Base-by-base conservation (phyloP, 92 coral and sea anemone species). In the Parazoanthus swiftii region DNA sequence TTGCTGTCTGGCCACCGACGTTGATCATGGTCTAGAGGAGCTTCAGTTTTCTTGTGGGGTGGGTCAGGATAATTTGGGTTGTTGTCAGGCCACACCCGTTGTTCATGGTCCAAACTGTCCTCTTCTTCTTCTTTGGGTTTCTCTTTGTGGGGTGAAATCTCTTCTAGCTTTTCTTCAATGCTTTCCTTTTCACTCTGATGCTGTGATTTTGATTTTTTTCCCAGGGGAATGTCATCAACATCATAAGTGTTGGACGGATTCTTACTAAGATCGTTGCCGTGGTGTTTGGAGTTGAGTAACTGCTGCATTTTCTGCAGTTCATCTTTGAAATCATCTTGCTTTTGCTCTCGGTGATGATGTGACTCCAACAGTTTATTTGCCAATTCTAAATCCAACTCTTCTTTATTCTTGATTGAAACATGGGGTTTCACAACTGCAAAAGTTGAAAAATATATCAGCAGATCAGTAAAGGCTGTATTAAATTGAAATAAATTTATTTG, bases 61-160 rank as follows among this genome's bases (percentile, higher is more conserved):
- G 81, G 88, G 6, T 88, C 91, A 35, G 97, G 97, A 77, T 76
- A 94, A 39, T 91, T 90, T 35, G 99, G 99, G 81, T 97, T 97
- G 86, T 97, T 95, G 92, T 97, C 99, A 21, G 89, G 88, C 82
- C 82, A 90, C 15, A 90, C 90, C 15, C 93, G 73, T 58, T 89
- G 74, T 10, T 80, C 85, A 82, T 81, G 89, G 66, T 73, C 89
- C 42, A 85, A 80, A 33, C 71, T 88, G 66, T 77, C 90, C 37
- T 81, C 84, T 54, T 84, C 70, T 37, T 71, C 68, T 54, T 29
- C 33, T 15, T 76, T 20, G 9, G 87, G 87, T 33, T 84, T 84
- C 78, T 46, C 33, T 29, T 29, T 44, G 68, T 84, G 87, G 10
- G 87, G 87, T 1, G 87, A 84, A 84, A 84, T 71, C 38, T 84